phyloP scores from a whole-genome alignment of 2,797 vertebrate species.

The Sebastes oblongus region DNA sequence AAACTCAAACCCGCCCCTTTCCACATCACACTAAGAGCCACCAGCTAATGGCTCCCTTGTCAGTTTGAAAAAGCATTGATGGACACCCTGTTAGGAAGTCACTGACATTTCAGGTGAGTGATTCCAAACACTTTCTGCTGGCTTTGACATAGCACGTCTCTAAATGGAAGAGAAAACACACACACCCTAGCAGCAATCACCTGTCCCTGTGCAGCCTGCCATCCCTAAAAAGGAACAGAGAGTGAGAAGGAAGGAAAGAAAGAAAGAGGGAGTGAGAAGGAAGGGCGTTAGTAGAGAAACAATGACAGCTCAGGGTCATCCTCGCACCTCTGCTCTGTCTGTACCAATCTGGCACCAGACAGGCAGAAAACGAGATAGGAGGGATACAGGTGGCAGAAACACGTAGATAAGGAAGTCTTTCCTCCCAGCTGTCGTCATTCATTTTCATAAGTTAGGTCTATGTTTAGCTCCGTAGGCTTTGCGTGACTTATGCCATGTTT shows the following conservation, averaged over 20 bases:
- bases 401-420: conserved; percentile 50
- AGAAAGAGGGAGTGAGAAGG: conserved; percentile 14
- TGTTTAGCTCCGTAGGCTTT: conserved; percentile 30
- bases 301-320: conserved; percentile 77
- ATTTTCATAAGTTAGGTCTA: conserved; percentile 38
- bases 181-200: conserved; percentile 34
- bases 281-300: conserved; percentile 53
- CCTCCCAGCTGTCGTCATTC: conserved; percentile 34
- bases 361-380: conserved; percentile 55
- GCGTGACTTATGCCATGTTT: conserved; percentile 17
- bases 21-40: conserved; percentile 22
- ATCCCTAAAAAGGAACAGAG: conserved; percentile 38
- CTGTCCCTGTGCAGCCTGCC: conserved; percentile 48
- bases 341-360: conserved; percentile 51
- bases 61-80: conserved; percentile 59
- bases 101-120: conserved; percentile 68
- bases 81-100: conserved; percentile 58
- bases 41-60: conserved; percentile 60
- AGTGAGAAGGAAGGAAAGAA: conserved; percentile 3
- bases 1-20: conserved; percentile 17
- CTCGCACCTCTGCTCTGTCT: conserved; percentile 60
- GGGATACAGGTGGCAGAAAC: conserved; percentile 42
- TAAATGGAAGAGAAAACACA: conserved; percentile 33
- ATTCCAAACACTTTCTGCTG: conserved; percentile 62
- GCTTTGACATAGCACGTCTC: conserved; percentile 47